Base-by-base conservation (phyloP, 2,113 vertebrate species). In the Galeopterus variegatus region DNA sequence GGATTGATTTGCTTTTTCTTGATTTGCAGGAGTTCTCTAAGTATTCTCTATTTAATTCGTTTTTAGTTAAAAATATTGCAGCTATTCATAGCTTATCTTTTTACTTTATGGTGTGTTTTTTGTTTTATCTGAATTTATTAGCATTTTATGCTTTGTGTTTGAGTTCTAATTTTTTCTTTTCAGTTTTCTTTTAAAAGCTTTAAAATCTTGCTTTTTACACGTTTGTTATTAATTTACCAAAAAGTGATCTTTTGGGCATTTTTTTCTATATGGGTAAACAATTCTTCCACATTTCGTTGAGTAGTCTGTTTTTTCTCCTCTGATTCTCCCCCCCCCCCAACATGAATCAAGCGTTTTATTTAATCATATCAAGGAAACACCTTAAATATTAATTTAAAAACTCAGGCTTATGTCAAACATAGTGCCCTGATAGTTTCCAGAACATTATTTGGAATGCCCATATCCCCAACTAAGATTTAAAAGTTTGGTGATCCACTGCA, bases 131-230 rank as follows among this genome's bases (percentile, higher is more conserved):
- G 41, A 41, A 41, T 56, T 67, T 26, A 15, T 50, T 90, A 52
- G 26, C 80, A 7, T 82, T 88, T 72, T 56, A 62, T 89, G 45
- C 21, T 69, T 83, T 77, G 56, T 83, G 18, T 13, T 33, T 75
- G 50, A 69, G 41, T 84, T 79, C 90, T 64, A 31, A 83, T n/a
- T 41, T 88, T 85, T 21, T 5, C 18, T 36, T 95, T 54, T 88
- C 56, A 84, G 7, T 94, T 84, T 95, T 79, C 41, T 88, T 88
- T 54, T 65, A 62, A 88, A 95, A 70, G 6, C 54, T 77, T 83
- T 84, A 60, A 54, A 84, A n/a, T 84, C n/a, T 41, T 84, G 9
- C 14, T 93, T 85, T 88, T 67, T 73, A 58, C 31, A 62, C 18
- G 23, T 33, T 36, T 36, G 58, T 56, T 5, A 85, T 90, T 93